Conservation (phyloP, 2,113 vertebrate genomes). For the Thamnaconus septentrionalis region DNA sequence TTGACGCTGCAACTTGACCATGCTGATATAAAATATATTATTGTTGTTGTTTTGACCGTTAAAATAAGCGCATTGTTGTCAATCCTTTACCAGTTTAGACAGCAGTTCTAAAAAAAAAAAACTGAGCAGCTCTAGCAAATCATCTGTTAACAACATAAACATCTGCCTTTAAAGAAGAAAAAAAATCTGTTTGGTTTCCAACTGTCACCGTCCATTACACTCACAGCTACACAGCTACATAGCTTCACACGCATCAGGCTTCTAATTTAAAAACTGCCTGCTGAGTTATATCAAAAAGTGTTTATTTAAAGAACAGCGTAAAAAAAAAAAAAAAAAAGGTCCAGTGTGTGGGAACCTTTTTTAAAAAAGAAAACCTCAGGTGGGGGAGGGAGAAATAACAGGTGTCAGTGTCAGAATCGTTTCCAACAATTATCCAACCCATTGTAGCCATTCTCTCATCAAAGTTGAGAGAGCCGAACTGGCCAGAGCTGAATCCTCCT, state of each 20-base stretch:
- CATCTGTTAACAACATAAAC: no score
- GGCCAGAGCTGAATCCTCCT: constrained; percentile 66
- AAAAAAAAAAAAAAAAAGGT: background rate
- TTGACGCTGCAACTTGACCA: no score
- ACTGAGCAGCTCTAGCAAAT: no score
- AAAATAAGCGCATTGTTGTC: no score
- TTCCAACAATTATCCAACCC: constrained; percentile 48
- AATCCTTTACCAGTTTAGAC: no score
- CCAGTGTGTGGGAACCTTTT: constrained; percentile 36
- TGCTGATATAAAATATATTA: no score
- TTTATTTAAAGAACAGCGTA: constrained; percentile 48
- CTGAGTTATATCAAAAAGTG: constrained; percentile 39
- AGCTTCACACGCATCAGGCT: constrained; percentile 28
- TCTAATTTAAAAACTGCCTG: constrained; percentile 45
- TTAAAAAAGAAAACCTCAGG: constrained; percentile 9
- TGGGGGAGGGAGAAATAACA: constrained; percentile 34
- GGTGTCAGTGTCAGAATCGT: constrained; percentile 51
- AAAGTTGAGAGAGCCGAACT: constrained; percentile 65
- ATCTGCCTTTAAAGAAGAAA: no score
- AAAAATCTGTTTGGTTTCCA: background rate
- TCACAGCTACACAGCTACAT: background rate
- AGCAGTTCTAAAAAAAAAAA: no score
- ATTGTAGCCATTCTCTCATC: constrained; percentile 51
- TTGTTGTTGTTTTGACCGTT: no score
- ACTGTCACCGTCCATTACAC: background rate